These are phyloP conservation scores for Mola mola DNA, from an alignment of 2,113 vertebrate genomes.

Conservation along the genomic window DNA sequence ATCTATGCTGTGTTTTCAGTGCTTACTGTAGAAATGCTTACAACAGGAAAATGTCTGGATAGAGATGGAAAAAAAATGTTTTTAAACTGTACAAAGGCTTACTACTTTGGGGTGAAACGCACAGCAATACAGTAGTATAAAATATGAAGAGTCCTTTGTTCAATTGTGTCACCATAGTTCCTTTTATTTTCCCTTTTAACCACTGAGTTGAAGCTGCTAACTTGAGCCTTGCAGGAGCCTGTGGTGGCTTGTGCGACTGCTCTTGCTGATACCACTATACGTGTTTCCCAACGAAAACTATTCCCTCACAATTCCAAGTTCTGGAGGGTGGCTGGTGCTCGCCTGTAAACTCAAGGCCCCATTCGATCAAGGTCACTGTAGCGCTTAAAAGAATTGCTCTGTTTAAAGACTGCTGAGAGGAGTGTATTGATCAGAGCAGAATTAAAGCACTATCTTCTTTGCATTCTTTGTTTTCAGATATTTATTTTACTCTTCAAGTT, in stretches of 20 bases:
- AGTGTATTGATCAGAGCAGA: not conserved
- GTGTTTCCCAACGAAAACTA: slow-evolving; percentile 55
- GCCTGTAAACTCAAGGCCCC: slow-evolving; percentile 70
- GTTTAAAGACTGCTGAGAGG: not conserved
- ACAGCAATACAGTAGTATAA: too few species aligned
- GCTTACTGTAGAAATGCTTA: too few species aligned
- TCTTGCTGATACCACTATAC: slow-evolving; percentile 15
- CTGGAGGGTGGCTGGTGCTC: slow-evolving; percentile 25
- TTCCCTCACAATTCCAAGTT: slow-evolving; percentile 63
- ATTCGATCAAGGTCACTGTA: slow-evolving; percentile 69
- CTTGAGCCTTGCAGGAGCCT: not conserved
- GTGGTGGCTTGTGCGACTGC: not conserved
- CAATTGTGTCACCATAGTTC: not conserved
- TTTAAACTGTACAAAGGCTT: too few species aligned
- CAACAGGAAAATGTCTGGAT: too few species aligned
- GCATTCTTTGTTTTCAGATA: not conserved
- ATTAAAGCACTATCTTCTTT: not conserved
- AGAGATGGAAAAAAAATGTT: too few species aligned
- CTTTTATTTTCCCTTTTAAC: not conserved
- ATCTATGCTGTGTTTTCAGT: too few species aligned
- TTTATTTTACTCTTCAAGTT: too few species aligned
- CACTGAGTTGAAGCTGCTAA: not conserved
- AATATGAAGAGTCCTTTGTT: too few species aligned
- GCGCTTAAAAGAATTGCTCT: slow-evolving; percentile 29
- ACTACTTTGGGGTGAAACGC: too few species aligned